These are phyloP conservation scores for Sterna hirundo DNA, from an alignment of 2,113 vertebrate species.

Conservation along the genomic window DNA sequence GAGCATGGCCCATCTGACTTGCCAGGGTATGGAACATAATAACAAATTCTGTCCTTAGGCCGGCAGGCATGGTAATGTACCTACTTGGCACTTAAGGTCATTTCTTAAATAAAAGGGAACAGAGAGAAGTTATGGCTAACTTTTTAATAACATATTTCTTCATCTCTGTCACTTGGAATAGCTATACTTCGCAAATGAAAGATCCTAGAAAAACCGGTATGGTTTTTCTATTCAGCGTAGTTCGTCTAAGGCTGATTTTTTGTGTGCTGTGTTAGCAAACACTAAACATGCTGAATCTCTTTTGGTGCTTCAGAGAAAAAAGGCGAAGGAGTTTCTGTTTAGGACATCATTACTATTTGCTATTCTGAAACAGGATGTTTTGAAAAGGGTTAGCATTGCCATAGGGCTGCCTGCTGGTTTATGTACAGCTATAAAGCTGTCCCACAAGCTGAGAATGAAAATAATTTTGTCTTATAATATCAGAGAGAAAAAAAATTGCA, in stretches of 20 bases:
- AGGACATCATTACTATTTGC: not conserved
- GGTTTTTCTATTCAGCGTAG: not conserved
- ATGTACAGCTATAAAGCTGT: not conserved
- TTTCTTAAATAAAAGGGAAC: not conserved
- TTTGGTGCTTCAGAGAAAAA: not conserved
- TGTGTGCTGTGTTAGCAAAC: not conserved
- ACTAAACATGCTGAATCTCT: not conserved
- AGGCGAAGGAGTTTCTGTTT: not conserved
- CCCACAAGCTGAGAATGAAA: not conserved
- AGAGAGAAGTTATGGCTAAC: not conserved
- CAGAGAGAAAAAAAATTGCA: not conserved
- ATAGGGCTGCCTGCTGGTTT: not conserved
- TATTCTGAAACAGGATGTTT: not conserved
- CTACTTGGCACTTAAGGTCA: not conserved
- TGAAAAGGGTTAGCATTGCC: not conserved
- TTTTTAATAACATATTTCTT: not conserved
- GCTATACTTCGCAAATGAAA: not conserved
- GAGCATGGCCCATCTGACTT: not conserved
- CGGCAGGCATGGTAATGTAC: not conserved
- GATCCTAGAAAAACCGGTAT: not conserved
- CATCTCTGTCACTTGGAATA: not conserved
- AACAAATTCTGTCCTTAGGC: not conserved
- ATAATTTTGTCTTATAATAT: not conserved
- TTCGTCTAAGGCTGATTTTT: not conserved
- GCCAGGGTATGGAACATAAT: not conserved